These are phyloP conservation scores for Pantherophis guttatus DNA, from an alignment of 2,113 vertebrate genomes.

Conservation along the genomic window DNA sequence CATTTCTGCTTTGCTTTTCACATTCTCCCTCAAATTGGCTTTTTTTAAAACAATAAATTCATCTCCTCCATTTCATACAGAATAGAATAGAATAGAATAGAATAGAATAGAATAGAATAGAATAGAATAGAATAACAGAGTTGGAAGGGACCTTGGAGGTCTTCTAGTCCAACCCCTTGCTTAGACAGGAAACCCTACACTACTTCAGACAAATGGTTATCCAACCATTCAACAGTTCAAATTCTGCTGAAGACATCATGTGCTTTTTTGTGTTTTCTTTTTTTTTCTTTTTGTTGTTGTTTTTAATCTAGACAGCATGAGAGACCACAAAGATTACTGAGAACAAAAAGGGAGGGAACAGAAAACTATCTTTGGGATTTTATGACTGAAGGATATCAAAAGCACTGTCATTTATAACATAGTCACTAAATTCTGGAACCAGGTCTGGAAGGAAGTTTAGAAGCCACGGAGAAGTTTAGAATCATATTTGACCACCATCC, in stretches of 20 bases:
- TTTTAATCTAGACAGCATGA: background rate
- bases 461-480: background rate
- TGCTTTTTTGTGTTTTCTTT: background rate
- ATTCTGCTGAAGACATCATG: background rate
- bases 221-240: background rate
- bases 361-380: background rate
- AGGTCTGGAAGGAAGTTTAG: background rate
- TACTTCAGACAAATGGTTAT: no score
- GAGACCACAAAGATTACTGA: background rate
- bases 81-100: background rate
- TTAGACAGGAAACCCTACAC: no score
- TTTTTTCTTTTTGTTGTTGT: no score
- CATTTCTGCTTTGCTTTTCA: background rate
- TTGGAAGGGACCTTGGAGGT: no score
- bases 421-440: background rate
- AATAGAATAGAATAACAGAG: no score
- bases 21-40: background rate
- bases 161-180: no score
- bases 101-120: no score
- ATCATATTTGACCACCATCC: background rate
- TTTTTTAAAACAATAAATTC: background rate
- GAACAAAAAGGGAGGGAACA: background rate
- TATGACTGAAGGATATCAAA: background rate
- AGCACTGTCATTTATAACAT: background rate
- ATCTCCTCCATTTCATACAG: background rate